Base-by-base conservation (phyloP, 2,113 vertebrate species). In the Lepisosteus oculatus region DNA sequence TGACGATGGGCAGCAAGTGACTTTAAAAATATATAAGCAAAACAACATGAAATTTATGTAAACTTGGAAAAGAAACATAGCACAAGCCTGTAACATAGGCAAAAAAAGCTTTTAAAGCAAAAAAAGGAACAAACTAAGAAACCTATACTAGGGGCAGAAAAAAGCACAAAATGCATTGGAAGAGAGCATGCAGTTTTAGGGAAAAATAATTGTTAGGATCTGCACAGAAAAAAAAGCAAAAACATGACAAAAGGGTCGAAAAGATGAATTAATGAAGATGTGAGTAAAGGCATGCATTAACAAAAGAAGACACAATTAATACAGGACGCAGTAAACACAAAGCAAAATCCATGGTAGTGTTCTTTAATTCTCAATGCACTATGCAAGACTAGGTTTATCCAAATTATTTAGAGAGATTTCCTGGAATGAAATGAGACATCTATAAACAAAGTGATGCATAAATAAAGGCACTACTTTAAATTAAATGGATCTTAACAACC, bases 111-210 rank as follows among this genome's bases (percentile, higher is more conserved):
- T n/a, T 5, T 11, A 65, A 44, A 8, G 45, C 42, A 65, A 12
- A 65, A 65, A 7, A 45, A 66, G 7, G 51, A 12, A 41, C 43
- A 66, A 45, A 47, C 44, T 66, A 41, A 66, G 3, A 66, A 47
- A 66, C 7, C 1, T n/a, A 13, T 3, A 13, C 13, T 4, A 4
- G 29, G 41, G 13, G 11, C 47, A 51, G 45, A 15, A 17, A 51
- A 8, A 41, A 55, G 44, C 6, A 67, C 43, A 45, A 66, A 3
- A 45, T 44, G 65, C 43, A 66, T 43, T 6, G 1, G 65, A 7
- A 67, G 13, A 67, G 65, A 8, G 54, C 45, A 68, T 68, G 66
- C 66, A 68, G 66, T 41, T 11, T 8, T 12, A 47, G 65, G 65
- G 12, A 17, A 29, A 55, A 12, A 51, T 44, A 51, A 43, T 62